phyloP scores from a whole-genome alignment of 2,113 vertebrate genomes.

The Clarias macrocephalus region DNA sequence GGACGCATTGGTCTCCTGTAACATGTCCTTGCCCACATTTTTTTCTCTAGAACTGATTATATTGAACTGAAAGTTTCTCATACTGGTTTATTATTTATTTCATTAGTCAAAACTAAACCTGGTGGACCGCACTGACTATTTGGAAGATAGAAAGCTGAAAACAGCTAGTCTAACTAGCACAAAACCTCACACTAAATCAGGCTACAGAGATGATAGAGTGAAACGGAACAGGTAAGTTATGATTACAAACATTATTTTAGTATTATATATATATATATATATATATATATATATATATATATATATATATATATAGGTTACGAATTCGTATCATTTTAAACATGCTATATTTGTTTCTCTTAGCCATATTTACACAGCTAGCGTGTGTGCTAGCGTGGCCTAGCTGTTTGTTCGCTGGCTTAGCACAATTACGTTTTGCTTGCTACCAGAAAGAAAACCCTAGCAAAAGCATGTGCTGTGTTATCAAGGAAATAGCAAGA shows the following conservation, averaged over 20 bases:
- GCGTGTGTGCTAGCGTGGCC: background rate
- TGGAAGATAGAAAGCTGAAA: background rate
- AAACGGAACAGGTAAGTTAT: conserved; percentile 1
- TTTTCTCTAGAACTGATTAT: background rate
- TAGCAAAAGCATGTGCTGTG: background rate
- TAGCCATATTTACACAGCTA: no score
- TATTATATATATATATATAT: background rate
- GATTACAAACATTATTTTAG: background rate
- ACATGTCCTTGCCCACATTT: background rate
- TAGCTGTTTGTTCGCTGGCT: background rate
- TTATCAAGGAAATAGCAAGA: background rate
- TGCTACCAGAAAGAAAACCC: background rate
- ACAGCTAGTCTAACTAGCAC: background rate
- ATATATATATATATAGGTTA: background rate
- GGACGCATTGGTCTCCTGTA: background rate
- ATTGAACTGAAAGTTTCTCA: background rate
- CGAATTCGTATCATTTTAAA: background rate
- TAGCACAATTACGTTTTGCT: background rate
- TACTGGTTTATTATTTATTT: background rate
- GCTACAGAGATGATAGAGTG: background rate
- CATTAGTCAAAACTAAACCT: no score
- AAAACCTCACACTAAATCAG: background rate
- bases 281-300: background rate
- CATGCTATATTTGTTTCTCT: background rate
- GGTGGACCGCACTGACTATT: no score